Percentiles rank a stretch among this genome's conserved stretches.
Conservation (phyloP, 1,140 invertebrate genomes). For the Hyphantria cunea region DNA sequence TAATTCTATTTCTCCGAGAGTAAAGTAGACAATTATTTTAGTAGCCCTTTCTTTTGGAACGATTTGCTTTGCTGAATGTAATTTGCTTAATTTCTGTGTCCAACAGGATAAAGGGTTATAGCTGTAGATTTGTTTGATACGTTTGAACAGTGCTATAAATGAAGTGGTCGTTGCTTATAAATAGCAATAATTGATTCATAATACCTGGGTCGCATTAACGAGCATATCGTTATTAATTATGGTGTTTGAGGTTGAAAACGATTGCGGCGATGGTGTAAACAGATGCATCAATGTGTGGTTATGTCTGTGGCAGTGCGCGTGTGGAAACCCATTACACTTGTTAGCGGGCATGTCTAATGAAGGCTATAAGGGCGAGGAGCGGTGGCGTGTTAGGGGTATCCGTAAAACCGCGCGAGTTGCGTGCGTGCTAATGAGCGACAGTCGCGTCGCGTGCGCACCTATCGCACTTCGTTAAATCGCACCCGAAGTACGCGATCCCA, state of each 20-base stretch:
- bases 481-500: conserved; percentile 52
- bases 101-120: conserved; percentile 58
- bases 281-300: conserved; percentile 19
- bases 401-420: conserved; percentile 45
- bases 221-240: conserved; percentile 26
- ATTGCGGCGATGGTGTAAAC: conserved; percentile 25
- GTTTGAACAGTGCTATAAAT: conserved; percentile 9
- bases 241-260: conserved; percentile 14
- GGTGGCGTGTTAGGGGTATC: conserved; percentile 44
- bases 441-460: conserved; percentile 74
- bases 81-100: conserved; percentile 78
- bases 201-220: not conserved
- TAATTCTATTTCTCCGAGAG: conserved; percentile 81
- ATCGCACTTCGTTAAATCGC: conserved; percentile 68
- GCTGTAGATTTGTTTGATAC: conserved; percentile 49
- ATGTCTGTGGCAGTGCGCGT: conserved; percentile 33
- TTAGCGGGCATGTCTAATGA: conserved; percentile 59
- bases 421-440: conserved; percentile 72
- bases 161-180: not conserved
- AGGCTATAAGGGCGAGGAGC: conserved; percentile 52
- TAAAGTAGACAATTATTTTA: conserved; percentile 81
- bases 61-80: conserved; percentile 76
- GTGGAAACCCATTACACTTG: conserved; percentile 57
- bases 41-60: conserved; percentile 79
- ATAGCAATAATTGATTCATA: conserved; percentile 3